Evolutionary conservation across 2,113 vertebrate genomes (phyloP).

Genomic region (Tragelaphus imberbis): DNA sequence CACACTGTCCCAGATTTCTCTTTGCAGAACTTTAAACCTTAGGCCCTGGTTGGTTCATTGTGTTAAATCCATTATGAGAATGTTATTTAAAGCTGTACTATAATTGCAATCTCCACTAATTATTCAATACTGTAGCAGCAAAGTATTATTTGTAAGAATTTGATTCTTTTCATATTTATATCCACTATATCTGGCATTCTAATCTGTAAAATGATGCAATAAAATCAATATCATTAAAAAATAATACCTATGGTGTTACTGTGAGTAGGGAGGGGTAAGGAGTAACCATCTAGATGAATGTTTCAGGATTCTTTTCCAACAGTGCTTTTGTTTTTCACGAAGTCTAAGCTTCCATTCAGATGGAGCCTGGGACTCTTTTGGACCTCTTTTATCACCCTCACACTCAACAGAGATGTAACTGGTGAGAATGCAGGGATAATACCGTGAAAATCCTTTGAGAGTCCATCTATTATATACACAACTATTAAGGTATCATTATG

Average conservation of each 20-base stretch:
- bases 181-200: slow-evolving; percentile 84
- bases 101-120: slow-evolving; percentile 80
- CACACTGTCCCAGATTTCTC: slow-evolving; percentile 51
- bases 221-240: slow-evolving; percentile 76
- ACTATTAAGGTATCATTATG: slow-evolving; percentile 1
- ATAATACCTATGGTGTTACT: not conserved
- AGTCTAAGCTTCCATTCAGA: not conserved
- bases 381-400: not conserved
- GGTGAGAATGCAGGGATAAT: not conserved
- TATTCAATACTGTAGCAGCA: slow-evolving; percentile 82
- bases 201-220: slow-evolving; percentile 84
- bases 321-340: not conserved
- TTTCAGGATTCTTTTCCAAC: not conserved
- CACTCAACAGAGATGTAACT: not conserved
- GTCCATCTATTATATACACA: not conserved
- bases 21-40: slow-evolving; percentile 64
- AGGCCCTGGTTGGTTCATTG: slow-evolving; percentile 57
- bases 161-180: slow-evolving; percentile 85
- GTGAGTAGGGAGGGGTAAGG: not conserved
- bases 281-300: not conserved
- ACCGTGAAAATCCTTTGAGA: slow-evolving; percentile 18
- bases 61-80: slow-evolving; percentile 61
- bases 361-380: not conserved
- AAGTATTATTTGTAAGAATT: slow-evolving; percentile 83
- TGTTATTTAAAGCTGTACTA: slow-evolving; percentile 84